Evolutionary conservation across 2,113 vertebrate species (phyloP).

Genomic region (Lophura nycthemera): DNA sequence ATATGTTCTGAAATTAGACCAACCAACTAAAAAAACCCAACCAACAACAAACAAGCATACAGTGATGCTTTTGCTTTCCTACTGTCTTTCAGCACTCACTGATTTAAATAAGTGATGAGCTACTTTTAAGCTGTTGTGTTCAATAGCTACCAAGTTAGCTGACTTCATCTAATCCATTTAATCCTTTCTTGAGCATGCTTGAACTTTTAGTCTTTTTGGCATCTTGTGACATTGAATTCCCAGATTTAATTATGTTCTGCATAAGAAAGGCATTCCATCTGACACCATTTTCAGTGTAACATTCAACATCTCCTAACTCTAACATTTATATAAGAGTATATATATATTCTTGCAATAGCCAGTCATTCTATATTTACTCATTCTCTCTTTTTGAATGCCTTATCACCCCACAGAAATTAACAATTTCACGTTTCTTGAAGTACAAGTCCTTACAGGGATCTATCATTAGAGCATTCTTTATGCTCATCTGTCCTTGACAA

Average conservation of each 20-base stretch:
- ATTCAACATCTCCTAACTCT: not conserved
- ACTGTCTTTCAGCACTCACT: not conserved
- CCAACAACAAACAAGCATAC: not conserved
- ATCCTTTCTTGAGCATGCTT: not conserved
- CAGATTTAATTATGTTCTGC: not conserved
- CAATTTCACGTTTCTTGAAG: not conserved
- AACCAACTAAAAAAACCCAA: not conserved
- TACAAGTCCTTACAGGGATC: not conserved
- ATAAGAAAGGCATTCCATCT: not conserved
- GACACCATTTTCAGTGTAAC: not conserved
- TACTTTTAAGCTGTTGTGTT: not conserved
- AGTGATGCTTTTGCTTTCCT: not conserved
- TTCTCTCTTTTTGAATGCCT: not conserved
- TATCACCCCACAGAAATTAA: not conserved
- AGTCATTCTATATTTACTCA: not conserved
- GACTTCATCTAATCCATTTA: not conserved
- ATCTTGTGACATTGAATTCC: not conserved
- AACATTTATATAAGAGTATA: not conserved
- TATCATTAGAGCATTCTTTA: not conserved
- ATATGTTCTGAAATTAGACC: not conserved
- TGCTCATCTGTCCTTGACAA: not conserved
- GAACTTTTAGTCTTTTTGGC: not conserved
- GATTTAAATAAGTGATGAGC: not conserved
- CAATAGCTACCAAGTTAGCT: not conserved
- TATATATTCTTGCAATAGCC: not conserved